Evolutionary conservation across 2,797 vertebrate species (phyloP), one percentile per base, ranked within the genome.

Genomic region (Nothura maculosa): DNA sequence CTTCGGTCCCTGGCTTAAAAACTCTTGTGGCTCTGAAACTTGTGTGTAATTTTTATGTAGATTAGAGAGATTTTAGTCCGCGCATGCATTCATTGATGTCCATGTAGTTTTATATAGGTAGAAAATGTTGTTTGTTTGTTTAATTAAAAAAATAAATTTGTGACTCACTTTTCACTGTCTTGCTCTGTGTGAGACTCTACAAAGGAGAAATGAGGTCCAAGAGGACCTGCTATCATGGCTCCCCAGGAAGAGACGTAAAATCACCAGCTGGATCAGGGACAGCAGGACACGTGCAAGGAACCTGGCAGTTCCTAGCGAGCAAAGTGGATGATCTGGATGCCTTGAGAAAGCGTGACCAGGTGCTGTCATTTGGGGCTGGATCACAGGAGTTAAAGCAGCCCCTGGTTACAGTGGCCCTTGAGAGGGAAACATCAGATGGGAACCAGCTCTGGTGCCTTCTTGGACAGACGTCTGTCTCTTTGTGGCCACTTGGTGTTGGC

Each of bases 191-290:
- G 0, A 32, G 1, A 10, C 42, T 24, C 40, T 5, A 66, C 21
- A 28, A 25, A 43, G 15, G 27, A 80, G 27, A n/a, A 54, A 1
- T 25, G 32, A 80, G 48, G 48, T 50, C 32, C n/a, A 28, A 32
- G 48, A 62, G 36, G 2, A 54, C 24, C 24, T 2, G 0, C 7
- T 66, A 8, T 21, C 0, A 0, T 47, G 50, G 38, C 45, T 73
- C 42, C 47, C 12, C 13, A 61, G 76, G 50, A 70, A 24, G 40
- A 58, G 6, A 24, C 57, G 12, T 28, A 80, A 16, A 82, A 57
- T 62, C 30, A 10, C 45, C 42, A 36, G 2, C 64, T 68, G 45
- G 19, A 42, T 50, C 0, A 0, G 34, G 48, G 27, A 17, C 3
- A 8, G 21, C 8, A 9, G 25, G 28, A 32, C 48, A 9, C 1